A percentile compares a stretch with the other conserved stretches of the same genome.
Conservation (phyloP, 1,140 invertebrate species). For the Pteromalus puparum region DNA sequence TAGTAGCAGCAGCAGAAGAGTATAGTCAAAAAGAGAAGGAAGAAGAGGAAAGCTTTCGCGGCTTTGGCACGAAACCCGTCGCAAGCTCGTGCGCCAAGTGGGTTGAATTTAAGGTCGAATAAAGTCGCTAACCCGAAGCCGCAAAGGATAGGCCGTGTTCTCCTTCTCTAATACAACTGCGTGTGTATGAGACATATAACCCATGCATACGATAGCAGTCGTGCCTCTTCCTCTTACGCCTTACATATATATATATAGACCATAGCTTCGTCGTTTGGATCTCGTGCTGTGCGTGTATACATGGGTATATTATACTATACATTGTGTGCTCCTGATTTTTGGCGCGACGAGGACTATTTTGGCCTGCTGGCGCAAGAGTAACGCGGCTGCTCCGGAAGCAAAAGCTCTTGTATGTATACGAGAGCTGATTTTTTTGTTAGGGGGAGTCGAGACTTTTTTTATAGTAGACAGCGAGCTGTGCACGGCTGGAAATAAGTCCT, state of each 20-base stretch:
- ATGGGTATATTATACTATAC: background rate
- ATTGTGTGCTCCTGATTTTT: slow-evolving; percentile 4
- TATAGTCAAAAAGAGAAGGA: too few relatives aligned
- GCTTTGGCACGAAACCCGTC: slow-evolving; percentile 45
- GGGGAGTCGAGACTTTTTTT: background rate
- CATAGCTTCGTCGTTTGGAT: background rate
- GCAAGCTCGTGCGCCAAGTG: slow-evolving; percentile 50
- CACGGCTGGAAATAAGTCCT: background rate
- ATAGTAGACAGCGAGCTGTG: background rate
- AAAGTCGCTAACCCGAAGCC: slow-evolving; percentile 53
- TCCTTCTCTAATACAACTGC: background rate
- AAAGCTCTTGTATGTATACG: background rate
- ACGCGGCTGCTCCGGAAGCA: background rate
- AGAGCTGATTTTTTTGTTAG: background rate
- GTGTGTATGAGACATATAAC: background rate
- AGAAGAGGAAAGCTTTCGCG: background rate
- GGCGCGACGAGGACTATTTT: slow-evolving; percentile 7
- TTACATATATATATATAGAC: too few relatives aligned
- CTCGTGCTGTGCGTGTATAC: background rate
- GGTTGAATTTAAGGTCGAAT: slow-evolving; percentile 58
- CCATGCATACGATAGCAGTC: slow-evolving; percentile 43
- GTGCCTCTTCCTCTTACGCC: background rate
- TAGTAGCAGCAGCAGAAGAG: background rate
- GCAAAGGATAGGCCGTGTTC: slow-evolving; percentile 29
- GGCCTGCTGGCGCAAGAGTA: background rate